A percentile compares a stretch with the other conserved stretches of the same genome.
These are phyloP conservation scores for Drosophila murphyi DNA, from an alignment of 1,140 invertebrate species.

Conservation along the genomic window DNA sequence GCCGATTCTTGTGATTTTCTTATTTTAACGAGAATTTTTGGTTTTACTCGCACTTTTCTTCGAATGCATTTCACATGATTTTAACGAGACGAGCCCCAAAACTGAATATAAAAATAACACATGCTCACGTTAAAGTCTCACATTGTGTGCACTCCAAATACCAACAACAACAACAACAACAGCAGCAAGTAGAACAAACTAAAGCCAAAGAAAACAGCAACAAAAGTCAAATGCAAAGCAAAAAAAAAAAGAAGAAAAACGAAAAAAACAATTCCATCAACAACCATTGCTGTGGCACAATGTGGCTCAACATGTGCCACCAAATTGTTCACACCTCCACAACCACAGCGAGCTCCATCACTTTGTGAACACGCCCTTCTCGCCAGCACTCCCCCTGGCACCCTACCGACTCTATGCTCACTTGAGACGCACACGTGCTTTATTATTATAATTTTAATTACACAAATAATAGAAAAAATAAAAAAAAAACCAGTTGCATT, in stretches of 20 bases:
- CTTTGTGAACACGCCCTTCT: background rate
- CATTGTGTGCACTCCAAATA: slow-evolving; percentile 48
- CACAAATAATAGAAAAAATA: slow-evolving; percentile 32
- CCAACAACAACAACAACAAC: slow-evolving; percentile 25
- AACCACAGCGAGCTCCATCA: slow-evolving; percentile 23
- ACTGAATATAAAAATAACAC: slow-evolving; percentile 1
- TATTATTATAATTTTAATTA: slow-evolving; percentile 80
- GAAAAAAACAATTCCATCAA: slow-evolving; percentile 44
- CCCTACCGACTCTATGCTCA: slow-evolving; percentile 30
- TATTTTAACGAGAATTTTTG: background rate
- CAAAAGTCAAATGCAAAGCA: slow-evolving; percentile 51
- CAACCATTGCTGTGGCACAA: slow-evolving; percentile 46
- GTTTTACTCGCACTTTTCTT: slow-evolving; percentile 1
- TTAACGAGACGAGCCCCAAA: slow-evolving; percentile 14
- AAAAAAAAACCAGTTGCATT: background rate
- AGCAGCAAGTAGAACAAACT: slow-evolving; percentile 31
- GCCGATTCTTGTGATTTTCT: too few species aligned
- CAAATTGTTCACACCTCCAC: slow-evolving; percentile 71
- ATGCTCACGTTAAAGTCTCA: slow-evolving; percentile 20
- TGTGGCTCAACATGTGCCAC: slow-evolving; percentile 61
- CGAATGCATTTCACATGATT: slow-evolving; percentile 29
- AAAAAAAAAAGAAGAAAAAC: slow-evolving; percentile 38
- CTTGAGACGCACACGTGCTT: slow-evolving; percentile 66
- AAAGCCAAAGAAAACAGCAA: slow-evolving; percentile 17
- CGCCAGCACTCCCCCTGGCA: background rate